A percentile compares a stretch with the other conserved stretches of the same genome.
phyloP scores from a whole-genome alignment of 2,888 invertebrate species.

The Congeria kusceri region DNA sequence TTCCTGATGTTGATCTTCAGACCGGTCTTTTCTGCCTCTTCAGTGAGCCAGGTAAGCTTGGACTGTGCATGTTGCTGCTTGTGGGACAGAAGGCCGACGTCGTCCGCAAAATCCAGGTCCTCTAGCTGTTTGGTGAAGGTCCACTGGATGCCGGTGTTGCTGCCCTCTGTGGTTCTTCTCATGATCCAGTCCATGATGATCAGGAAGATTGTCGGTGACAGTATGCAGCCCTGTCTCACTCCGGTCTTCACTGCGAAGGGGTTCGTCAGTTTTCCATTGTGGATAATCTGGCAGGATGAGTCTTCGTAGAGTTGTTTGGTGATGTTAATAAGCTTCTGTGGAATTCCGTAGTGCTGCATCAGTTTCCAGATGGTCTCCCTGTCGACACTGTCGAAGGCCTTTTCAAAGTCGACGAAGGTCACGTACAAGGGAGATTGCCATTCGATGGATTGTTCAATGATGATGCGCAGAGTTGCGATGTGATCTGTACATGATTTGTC shows the following conservation, averaged over 20 bases:
- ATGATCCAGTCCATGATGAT: too few relatives aligned
- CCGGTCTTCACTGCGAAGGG: not conserved
- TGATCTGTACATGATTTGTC: conserved; percentile 12
- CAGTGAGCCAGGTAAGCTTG: too few relatives aligned
- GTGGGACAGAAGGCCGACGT: conserved; percentile 1
- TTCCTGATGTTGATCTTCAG: too few relatives aligned
- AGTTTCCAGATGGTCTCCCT: too few relatives aligned
- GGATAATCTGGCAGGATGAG: conserved; percentile 1
- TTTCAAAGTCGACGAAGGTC: too few relatives aligned
- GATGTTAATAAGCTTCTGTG: not conserved
- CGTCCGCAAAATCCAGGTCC: not conserved
- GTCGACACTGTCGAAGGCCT: too few relatives aligned
- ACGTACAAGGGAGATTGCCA: not conserved
- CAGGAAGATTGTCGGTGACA: too few relatives aligned
- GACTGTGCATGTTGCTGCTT: too few relatives aligned
- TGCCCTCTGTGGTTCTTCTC: too few relatives aligned
- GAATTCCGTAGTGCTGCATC: not conserved
- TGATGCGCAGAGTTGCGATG: conserved; percentile 14
- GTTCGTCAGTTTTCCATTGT: not conserved
- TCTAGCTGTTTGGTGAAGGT: not conserved
- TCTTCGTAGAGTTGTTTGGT: not conserved
- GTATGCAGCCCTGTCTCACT: too few relatives aligned
- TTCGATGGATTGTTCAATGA: conserved; percentile 7
- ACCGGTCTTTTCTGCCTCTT: too few relatives aligned
- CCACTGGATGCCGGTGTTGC: too few relatives aligned